Evolutionary conservation across 92 coral and sea anemone genomes (phyloP).

Genomic region (Scolanthus callimorphus): DNA sequence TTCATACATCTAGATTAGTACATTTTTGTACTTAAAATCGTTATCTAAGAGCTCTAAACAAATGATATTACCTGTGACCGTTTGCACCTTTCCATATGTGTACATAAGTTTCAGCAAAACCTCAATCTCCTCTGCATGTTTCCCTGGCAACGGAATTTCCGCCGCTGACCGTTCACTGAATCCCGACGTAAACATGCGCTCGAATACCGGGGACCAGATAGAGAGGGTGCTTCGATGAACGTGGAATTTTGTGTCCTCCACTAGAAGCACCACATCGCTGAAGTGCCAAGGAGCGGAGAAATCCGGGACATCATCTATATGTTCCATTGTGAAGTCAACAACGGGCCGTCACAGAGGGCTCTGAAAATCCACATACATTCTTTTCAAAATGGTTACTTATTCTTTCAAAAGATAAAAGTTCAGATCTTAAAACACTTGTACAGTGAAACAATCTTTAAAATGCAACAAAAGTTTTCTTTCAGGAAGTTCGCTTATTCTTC

Average conservation of each 20-base stretch:
- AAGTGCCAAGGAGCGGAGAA: constrained; percentile 77
- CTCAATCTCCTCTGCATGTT: constrained; percentile 49
- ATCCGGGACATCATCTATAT: constrained; percentile 32
- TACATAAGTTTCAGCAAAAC: constrained; percentile 46
- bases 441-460: too few species aligned
- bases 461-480: too few species aligned
- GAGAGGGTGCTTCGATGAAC: constrained; percentile 75
- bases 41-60: too few species aligned
- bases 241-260: constrained; percentile 64
- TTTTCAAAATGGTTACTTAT: too few species aligned
- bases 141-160: constrained; percentile 65
- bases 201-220: constrained; percentile 90
- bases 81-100: constrained; percentile 25
- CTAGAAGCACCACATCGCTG: constrained; percentile 68
- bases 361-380: too few species aligned
- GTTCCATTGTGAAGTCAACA: too few species aligned
- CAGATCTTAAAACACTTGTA: too few species aligned
- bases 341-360: too few species aligned
- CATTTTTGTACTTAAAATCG: too few species aligned
- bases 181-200: constrained; percentile 72
- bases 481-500: too few species aligned
- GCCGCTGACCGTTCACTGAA: constrained; percentile 56
- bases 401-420: too few species aligned
- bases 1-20: too few species aligned
- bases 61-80: constrained; percentile 64